These are phyloP conservation scores for Drosophila pruinosa DNA, from an alignment of 1,140 invertebrate species.

Conservation along the genomic window DNA sequence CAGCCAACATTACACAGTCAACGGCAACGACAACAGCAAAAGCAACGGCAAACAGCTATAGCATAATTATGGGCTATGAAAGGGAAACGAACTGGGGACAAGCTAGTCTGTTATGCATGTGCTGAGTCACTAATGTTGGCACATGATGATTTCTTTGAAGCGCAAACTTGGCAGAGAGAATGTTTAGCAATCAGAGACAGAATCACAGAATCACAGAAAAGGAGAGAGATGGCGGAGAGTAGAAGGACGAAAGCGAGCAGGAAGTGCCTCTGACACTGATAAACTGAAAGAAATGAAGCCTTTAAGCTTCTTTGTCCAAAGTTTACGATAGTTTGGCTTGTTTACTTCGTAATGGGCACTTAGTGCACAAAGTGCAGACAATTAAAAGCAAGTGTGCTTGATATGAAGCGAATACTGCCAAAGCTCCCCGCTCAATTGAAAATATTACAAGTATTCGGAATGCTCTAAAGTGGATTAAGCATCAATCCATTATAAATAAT, in stretches of 20 bases:
- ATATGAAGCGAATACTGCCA: not conserved
- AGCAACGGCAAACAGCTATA: conserved; percentile 21
- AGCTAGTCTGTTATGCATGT: conserved; percentile 30
- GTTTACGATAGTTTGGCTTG: conserved; percentile 34
- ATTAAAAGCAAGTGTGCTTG: conserved; percentile 31
- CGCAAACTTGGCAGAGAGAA: conserved; percentile 27
- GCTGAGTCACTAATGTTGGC: conserved; percentile 40
- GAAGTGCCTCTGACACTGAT: conserved; percentile 26
- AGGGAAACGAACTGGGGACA: conserved; percentile 6
- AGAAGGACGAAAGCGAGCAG: not conserved
- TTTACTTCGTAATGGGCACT: conserved; percentile 42
- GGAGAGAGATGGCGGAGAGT: not conserved
- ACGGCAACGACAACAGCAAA: not conserved
- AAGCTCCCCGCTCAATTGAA: not conserved
- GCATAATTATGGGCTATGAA: conserved; percentile 44
- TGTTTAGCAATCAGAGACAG: conserved; percentile 31
- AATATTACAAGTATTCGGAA: not conserved
- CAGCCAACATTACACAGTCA: not conserved
- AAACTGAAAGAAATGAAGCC: conserved; percentile 40
- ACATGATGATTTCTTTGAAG: conserved; percentile 37
- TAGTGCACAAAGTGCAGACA: conserved; percentile 34
- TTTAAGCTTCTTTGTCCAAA: conserved; percentile 39
- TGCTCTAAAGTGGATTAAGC: not conserved
- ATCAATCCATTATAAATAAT: not conserved
- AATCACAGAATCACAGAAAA: not conserved